Evolutionary conservation across 2,888 invertebrate genomes (phyloP).

Genomic region (Epirrhoe tristata): DNA sequence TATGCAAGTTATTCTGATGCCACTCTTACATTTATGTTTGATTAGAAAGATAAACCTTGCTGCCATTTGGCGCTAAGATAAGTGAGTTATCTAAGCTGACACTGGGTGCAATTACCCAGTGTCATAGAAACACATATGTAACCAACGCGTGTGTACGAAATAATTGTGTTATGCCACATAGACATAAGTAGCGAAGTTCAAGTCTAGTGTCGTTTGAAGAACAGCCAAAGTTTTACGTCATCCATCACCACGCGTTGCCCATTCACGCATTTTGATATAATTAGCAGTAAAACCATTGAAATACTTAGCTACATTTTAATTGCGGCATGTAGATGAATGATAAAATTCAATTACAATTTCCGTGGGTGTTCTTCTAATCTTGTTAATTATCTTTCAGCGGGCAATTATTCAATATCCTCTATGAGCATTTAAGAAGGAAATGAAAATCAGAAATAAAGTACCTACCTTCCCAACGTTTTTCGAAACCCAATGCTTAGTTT

Average conservation of each 20-base stretch:
- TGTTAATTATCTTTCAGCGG: constrained; percentile 39
- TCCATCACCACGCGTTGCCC: constrained; percentile 18
- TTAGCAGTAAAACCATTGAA: constrained; percentile 29
- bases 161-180: background rate
- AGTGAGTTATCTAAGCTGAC: background rate
- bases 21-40: constrained; percentile 22
- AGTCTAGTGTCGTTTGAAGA: constrained; percentile 1
- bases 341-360: constrained; percentile 61
- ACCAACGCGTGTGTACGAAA: background rate
- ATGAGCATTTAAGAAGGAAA: constrained; percentile 21
- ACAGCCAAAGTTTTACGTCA: constrained; percentile 23
- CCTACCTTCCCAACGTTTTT: background rate
- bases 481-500: background rate
- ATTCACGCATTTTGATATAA: constrained; percentile 32
- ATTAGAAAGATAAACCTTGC: background rate
- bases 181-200: background rate
- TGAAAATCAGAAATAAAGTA: constrained; percentile 7
- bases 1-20: constrained; percentile 41
- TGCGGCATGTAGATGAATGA: constrained; percentile 48
- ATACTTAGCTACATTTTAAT: constrained; percentile 40
- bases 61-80: constrained; percentile 8
- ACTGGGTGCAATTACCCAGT: constrained; percentile 5
- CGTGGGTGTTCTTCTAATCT: constrained; percentile 57
- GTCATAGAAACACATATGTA: background rate
- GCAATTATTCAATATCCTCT: constrained; percentile 35